Evolutionary conservation across 2,888 invertebrate genomes (phyloP).

Genomic region (Meliscaeva auricollis): DNA sequence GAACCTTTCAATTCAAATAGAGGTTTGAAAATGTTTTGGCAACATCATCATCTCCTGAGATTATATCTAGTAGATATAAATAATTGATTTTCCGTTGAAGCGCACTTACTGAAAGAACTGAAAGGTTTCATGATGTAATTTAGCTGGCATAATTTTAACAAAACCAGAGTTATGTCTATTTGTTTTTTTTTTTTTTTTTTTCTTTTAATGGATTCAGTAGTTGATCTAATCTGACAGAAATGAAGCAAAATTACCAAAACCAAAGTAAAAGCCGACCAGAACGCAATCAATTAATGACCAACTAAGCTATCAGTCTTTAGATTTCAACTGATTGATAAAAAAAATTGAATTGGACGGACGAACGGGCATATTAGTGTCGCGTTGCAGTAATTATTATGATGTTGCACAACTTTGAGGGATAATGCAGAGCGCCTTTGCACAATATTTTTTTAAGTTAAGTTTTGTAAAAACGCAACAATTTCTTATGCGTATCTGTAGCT

Average conservation of each 20-base stretch:
- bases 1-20: conserved; percentile 57
- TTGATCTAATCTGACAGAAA: conserved; percentile 25
- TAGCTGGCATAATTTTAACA: background rate
- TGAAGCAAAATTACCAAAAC: conserved; percentile 15
- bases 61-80: conserved; percentile 26
- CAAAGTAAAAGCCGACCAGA: conserved; percentile 10
- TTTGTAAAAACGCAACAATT: conserved; percentile 12
- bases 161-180: background rate
- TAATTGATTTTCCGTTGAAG: conserved; percentile 35
- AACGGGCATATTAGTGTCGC: conserved; percentile 29
- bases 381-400: conserved; percentile 17
- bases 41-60: conserved; percentile 9
- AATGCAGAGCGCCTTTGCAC: conserved; percentile 1
- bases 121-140: conserved; percentile 33
- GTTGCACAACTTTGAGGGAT: conserved; percentile 31
- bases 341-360: background rate
- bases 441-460: background rate
- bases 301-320: conserved; percentile 22
- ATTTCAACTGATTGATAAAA: conserved; percentile 40
- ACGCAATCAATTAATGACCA: conserved; percentile 21
- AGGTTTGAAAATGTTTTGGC: conserved; percentile 18
- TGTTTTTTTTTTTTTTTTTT: background rate
- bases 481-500: conserved; percentile 25
- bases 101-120: conserved; percentile 42
- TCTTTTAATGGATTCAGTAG: conserved; percentile 12